Conservation (phyloP, 1,140 invertebrate genomes). For the Ceratoteleas bidentatus region DNA sequence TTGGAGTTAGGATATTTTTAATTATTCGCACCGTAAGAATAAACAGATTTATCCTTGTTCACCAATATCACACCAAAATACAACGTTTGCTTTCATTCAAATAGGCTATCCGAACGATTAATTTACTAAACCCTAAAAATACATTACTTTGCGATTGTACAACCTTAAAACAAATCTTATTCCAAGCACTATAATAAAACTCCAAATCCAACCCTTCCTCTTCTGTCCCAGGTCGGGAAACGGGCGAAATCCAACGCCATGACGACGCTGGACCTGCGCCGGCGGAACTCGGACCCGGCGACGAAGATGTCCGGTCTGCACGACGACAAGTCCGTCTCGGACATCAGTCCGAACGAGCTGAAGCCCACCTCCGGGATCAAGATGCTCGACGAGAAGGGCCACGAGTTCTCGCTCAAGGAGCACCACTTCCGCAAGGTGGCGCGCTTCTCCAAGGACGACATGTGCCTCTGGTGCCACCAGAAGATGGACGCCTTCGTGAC, state of each 20-base stretch:
- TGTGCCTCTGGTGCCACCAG: conserved; percentile 88
- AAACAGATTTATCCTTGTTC: too few species aligned
- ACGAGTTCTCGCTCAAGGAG: conserved; percentile 85
- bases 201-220: too few species aligned
- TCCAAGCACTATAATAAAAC: too few species aligned
- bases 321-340: conserved; percentile 75
- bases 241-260: conserved; percentile 79
- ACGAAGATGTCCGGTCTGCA: conserved; percentile 79
- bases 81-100: too few species aligned
- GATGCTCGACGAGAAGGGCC: conserved; percentile 82
- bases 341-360: conserved; percentile 75
- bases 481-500: conserved; percentile 90
- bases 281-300: conserved; percentile 88
- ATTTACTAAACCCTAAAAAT: too few species aligned
- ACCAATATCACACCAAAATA: too few species aligned
- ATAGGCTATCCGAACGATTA: too few species aligned
- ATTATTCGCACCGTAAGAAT: too few species aligned
- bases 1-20: too few species aligned
- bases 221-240: conserved; percentile 74
- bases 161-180: too few species aligned
- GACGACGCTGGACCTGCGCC: conserved; percentile 82
- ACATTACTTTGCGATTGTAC: too few species aligned
- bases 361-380: conserved; percentile 78
- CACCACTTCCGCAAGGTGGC: conserved; percentile 88
- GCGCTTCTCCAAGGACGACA: conserved; percentile 88